These are phyloP conservation scores for Phataginus tetradactyla DNA, from an alignment of 2,797 vertebrate species.

Conservation along the genomic window DNA sequence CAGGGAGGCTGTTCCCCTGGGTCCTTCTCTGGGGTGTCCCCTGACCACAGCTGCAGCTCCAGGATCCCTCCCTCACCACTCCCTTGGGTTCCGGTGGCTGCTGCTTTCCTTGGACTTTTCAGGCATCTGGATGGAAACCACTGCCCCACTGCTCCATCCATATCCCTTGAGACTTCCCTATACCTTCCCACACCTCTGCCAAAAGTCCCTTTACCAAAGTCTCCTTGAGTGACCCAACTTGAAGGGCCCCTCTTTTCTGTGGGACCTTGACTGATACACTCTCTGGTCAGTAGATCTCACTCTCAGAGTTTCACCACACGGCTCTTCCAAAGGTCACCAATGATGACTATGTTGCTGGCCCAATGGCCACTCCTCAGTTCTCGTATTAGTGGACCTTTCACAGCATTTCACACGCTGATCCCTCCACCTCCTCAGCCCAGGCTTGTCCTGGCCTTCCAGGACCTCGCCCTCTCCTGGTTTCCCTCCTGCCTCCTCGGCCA, in stretches of 20 bases:
- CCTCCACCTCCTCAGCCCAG: rapidly evolving
- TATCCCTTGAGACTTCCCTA: neutral
- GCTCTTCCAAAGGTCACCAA: neutral
- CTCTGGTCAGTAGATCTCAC: neutral
- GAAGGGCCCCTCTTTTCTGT: neutral
- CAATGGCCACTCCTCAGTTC: neutral
- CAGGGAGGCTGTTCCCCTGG: neutral
- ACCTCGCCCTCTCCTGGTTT: no score
- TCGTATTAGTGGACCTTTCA: neutral
- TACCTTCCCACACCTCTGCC: neutral
- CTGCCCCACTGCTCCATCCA: rapidly evolving
- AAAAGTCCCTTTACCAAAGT: neutral
- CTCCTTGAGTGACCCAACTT: neutral
- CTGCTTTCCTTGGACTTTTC: neutral
- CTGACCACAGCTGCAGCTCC: neutral
- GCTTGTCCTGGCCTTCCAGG: neutral
- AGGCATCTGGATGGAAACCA: no score
- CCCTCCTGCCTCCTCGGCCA: neutral
- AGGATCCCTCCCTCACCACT: neutral
- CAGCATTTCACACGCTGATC: rapidly evolving
- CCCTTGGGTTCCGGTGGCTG: no score
- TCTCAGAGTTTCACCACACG: rapidly evolving
- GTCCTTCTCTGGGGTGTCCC: neutral
- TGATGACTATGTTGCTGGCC: neutral
- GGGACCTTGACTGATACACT: neutral